A percentile compares a stretch with the other conserved stretches of the same genome.
phyloP scores from a whole-genome alignment of 2,888 invertebrate species.

The Epinotia ramella region DNA sequence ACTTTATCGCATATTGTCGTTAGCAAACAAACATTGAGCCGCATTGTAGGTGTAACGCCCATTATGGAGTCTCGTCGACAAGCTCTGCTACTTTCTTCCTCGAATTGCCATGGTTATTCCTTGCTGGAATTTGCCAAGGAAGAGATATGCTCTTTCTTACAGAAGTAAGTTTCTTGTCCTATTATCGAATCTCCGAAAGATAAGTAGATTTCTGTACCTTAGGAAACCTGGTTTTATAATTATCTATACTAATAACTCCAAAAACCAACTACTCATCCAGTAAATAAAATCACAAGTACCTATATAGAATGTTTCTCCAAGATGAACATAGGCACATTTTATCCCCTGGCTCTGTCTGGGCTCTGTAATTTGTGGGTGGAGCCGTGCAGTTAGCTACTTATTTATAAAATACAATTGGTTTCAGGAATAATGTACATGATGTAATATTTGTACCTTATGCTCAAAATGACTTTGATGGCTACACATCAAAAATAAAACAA shows the following conservation, averaged over 20 bases:
- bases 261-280: too few species aligned
- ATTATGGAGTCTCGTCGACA: conserved; percentile 69
- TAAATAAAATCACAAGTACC: too few species aligned
- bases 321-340: too few species aligned
- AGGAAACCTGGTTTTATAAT: neutral
- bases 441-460: conserved; percentile 92
- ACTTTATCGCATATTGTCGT: conserved; percentile 31
- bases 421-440: conserved; percentile 87
- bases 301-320: too few species aligned
- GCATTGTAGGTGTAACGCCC: conserved; percentile 25
- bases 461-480: conserved; percentile 87
- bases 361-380: neutral
- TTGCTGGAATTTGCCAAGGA: conserved; percentile 88
- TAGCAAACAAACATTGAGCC: conserved; percentile 10
- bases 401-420: conserved; percentile 54
- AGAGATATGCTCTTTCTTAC: conserved; percentile 86
- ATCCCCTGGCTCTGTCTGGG: too few species aligned
- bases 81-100: conserved; percentile 88
- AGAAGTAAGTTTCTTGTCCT: conserved; percentile 76
- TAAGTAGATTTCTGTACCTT: neutral
- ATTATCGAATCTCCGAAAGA: neutral
- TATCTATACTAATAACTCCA: too few species aligned
- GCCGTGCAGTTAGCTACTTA: conserved; percentile 3
- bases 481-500: conserved; percentile 85
- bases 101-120: conserved; percentile 87